phyloP scores from a whole-genome alignment of 2,113 vertebrate genomes.

The Donacobius atricapilla region DNA sequence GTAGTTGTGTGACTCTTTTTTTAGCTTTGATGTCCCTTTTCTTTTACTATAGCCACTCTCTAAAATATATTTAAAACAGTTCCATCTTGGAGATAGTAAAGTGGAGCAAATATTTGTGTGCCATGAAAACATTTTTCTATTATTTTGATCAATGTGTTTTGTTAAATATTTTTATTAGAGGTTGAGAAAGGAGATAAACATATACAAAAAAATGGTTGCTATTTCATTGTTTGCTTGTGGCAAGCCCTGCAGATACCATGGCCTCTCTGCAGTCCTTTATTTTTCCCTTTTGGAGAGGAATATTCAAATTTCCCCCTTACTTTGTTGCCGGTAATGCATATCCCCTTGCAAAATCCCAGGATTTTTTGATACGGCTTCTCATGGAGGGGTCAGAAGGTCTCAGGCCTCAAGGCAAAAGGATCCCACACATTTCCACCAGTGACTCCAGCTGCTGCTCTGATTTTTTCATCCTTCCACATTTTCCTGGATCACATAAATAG shows the following conservation, averaged over 20 bases:
- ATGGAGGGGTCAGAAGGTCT: not conserved
- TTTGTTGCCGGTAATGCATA: not conserved
- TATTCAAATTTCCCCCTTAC: not conserved
- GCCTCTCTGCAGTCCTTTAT: not conserved
- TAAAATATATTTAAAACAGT: not conserved
- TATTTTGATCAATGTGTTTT: not conserved
- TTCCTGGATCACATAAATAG: not conserved
- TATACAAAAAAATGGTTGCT: not conserved
- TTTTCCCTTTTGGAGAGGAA: not conserved
- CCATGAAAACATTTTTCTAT: not conserved
- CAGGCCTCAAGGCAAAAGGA: not conserved
- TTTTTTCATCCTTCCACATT: not conserved
- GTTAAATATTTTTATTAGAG: not conserved
- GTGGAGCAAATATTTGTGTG: not conserved
- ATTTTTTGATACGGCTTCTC: not conserved
- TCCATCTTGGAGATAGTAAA: not conserved
- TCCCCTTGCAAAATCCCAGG: not conserved
- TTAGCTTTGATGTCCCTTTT: not conserved
- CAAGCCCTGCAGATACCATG: not conserved
- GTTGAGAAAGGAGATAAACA: not conserved
- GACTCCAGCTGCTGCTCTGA: not conserved
- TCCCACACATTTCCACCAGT: not conserved
- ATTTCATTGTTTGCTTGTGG: not conserved
- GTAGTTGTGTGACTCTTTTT: not conserved
- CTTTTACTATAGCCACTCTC: accelerated